Evolutionary conservation across 2,113 vertebrate species (phyloP), one percentile per base, ranked within the genome.

Genomic region (Nannospalax galili): DNA sequence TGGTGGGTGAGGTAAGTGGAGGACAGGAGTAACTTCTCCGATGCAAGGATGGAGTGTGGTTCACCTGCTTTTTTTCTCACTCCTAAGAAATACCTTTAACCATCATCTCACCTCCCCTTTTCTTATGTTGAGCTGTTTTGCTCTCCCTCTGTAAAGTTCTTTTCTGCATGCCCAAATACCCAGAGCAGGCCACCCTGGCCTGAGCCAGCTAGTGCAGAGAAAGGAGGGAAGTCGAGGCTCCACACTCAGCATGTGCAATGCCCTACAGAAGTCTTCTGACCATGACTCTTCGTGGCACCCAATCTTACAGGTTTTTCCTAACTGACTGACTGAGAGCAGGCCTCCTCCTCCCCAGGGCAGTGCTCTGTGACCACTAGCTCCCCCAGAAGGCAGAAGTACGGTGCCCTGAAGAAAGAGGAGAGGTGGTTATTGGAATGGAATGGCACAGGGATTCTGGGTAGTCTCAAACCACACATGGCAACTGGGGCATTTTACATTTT

Each of bases 331-430:
- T 30, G 35, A 64, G n/a, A 22, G n/a, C 15, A 5, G 11, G 11
- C 0, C 3, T 3, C 11, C 14, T 7, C 24, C 26, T 28, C 40
- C 6, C 32, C 28, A 88, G 56, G 14, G 20, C 78, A 22, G 0
- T 0, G 19, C 40, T 22, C 37, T 11, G 16, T 11, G 32, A n/a
- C 80, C 3, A 0, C 6, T 40, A 30, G 19, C 0, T 70, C 6
- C 26, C 35, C 11, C 3, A 6, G 19, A n/a, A 40, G 42, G 2
- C 9, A 8, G 11, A 30, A 7, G 12, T 40, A 7, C 30, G 0
- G 2, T 40, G 20, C 30, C 35, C 15, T 32, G 10, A 37, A 40
- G 60, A 22, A 77, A 79, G 4, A 78, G 1, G 56, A 42, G 70
- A 37, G 35, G 22, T 15, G 2, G 35, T 78, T 62, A 11, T 20